Conservation (phyloP, 2,797 vertebrate genomes). For the Sebastolobus altivelis region DNA sequence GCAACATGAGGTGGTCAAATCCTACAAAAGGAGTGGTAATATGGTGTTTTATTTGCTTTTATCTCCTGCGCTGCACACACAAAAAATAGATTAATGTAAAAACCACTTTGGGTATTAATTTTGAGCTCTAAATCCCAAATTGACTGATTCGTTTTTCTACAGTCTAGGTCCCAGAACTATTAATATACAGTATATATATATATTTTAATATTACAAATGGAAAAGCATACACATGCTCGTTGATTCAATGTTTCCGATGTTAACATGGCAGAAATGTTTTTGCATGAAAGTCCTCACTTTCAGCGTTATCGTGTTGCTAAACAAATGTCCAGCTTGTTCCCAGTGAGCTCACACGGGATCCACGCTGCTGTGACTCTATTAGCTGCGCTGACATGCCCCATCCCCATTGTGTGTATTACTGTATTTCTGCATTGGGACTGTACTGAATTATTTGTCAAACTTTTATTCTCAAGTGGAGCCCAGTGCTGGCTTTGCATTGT, state of each 20-base stretch:
- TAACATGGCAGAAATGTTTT: neutral
- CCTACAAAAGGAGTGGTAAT: neutral
- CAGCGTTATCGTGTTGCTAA: neutral
- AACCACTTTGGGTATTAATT: neutral
- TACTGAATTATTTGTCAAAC: slow-evolving; percentile 35
- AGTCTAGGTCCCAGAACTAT: neutral
- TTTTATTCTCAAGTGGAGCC: slow-evolving; percentile 16
- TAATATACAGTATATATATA: neutral
- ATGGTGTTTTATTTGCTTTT: neutral
- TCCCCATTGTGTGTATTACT: neutral
- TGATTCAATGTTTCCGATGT: neutral
- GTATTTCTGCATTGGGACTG: neutral
- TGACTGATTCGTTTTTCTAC: neutral
- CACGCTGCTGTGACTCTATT: slow-evolving; percentile 7
- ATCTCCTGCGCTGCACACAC: neutral
- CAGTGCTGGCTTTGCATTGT: neutral
- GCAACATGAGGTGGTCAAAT: neutral
- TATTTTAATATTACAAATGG: neutral
- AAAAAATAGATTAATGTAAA: neutral
- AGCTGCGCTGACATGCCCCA: neutral
- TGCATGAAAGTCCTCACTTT: neutral
- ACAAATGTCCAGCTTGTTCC: slow-evolving; percentile 41
- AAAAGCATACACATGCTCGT: neutral
- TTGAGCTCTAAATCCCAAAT: neutral
- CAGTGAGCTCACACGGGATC: neutral